Evolutionary conservation across 2,888 invertebrate species (phyloP), one percentile per base, ranked within the genome.

Genomic region (Actias luna): DNA sequence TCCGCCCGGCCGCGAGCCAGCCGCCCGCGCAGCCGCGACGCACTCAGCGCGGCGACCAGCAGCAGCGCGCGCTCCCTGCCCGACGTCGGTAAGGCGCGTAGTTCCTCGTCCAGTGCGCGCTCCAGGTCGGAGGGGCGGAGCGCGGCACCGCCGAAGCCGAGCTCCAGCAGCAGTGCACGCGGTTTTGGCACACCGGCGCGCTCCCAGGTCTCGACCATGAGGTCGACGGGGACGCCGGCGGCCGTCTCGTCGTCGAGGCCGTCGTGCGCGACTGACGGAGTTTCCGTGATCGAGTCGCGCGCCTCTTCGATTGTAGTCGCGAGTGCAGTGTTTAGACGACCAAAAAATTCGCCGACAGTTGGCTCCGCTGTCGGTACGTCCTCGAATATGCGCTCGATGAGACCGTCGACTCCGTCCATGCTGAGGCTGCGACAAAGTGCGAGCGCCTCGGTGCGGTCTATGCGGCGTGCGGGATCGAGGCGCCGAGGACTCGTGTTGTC

Each of bases 191-290:
- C 94, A 58, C 95, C 95, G 10, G 95, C 94, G 63, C 93, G 89
- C 83, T 96, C 96, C 96, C 96, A 96, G 78, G 95, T 93, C 71
- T 96, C 96, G 50, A 95, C 89, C 55, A 96, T 92, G 22, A 91
- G 84, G 62, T 95, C 94, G 22, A 89, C 83, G 50, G 88, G 80
- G 35, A 93, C 76, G 18, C 77, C 75, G 27, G 62, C 64, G n/a
- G 65, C 66, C 1, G 67, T 63, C 57, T 75, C 79, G 50, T 82
- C 79, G 22, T 75, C 75, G 33, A 64, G 64, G 7, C 57, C 64
- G 8, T 76, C 75, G n/a, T 33, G 27, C 2, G 18, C 64, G 0
- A 33, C 62, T 22, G 46, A 25, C 2, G 22, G 22, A 12, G 16
- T 8, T 0, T 5, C 16, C n/a, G 29, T 7, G 31, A 46, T 63